A percentile compares a stretch with the other conserved stretches of the same genome.
phyloP scores from a whole-genome alignment of 1,140 invertebrate genomes.

The Formica selysi region DNA sequence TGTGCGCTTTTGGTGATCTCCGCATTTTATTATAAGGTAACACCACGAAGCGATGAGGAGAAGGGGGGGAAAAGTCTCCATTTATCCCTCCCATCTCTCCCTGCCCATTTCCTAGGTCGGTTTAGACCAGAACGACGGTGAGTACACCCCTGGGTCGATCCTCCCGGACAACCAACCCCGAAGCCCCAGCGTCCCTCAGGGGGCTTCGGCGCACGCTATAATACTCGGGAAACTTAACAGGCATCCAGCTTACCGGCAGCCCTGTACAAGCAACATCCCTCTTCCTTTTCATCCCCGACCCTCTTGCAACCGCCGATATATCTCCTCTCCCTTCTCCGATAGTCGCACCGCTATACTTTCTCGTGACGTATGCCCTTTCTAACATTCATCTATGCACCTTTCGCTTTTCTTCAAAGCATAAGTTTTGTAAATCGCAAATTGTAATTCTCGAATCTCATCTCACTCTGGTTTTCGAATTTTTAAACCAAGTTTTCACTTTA shows the following conservation, averaged over 20 bases:
- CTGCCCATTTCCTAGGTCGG: slow-evolving; percentile 34
- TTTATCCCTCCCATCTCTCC: neutral
- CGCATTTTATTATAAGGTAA: slow-evolving; percentile 42
- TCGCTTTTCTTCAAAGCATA: slow-evolving; percentile 43
- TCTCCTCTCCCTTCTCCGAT: neutral
- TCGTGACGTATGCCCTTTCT: neutral
- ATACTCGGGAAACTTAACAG: slow-evolving; percentile 75
- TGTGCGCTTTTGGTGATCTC: slow-evolving; percentile 64
- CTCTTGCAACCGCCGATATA: slow-evolving; percentile 5
- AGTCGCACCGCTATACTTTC: neutral
- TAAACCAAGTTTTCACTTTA: slow-evolving; percentile 5
- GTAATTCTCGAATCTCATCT: slow-evolving; percentile 46
- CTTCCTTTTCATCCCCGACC: slow-evolving; percentile 20
- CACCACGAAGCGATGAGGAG: neutral
- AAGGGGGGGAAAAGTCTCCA: neutral
- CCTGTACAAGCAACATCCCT: slow-evolving; percentile 60
- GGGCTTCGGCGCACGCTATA: slow-evolving; percentile 68
- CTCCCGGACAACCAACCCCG: slow-evolving; percentile 66
- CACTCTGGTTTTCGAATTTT: slow-evolving; percentile 59
- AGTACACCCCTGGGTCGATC: slow-evolving; percentile 67
- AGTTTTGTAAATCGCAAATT: slow-evolving; percentile 64
- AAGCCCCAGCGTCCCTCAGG: slow-evolving; percentile 66
- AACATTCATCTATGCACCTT: neutral
- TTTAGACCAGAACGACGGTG: slow-evolving; percentile 65
- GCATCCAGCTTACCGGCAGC: slow-evolving; percentile 71